phyloP scores from a whole-genome alignment of 1,140 invertebrate species.

The Laodelphax striatellus region DNA sequence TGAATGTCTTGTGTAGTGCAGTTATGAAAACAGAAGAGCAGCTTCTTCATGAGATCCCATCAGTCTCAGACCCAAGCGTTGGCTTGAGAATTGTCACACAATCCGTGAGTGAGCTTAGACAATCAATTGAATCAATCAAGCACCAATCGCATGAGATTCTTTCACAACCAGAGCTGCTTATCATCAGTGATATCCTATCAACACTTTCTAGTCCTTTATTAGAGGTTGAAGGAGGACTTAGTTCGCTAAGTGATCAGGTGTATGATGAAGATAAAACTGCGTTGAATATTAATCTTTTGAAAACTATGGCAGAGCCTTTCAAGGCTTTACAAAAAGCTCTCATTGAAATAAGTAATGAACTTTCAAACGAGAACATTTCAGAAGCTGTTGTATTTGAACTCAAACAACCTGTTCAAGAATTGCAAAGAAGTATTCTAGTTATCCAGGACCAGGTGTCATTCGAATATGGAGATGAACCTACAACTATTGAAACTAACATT shows the following conservation, averaged over 20 bases:
- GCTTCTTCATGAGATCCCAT: slow-evolving; percentile 11
- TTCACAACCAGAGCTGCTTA: background rate
- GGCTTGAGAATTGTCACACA: slow-evolving; percentile 18
- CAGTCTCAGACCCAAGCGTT: slow-evolving; percentile 16
- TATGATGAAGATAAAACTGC: slow-evolving; percentile 18
- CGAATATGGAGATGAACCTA: slow-evolving; percentile 23
- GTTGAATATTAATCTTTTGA: slow-evolving; percentile 19
- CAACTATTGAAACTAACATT: slow-evolving; percentile 22
- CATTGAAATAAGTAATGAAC: slow-evolving; percentile 15
- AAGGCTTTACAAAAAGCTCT: slow-evolving; percentile 24
- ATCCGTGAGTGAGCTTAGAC: slow-evolving; percentile 19
- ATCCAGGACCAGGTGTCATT: slow-evolving; percentile 25
- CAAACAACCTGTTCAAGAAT: slow-evolving; percentile 21
- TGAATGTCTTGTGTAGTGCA: slow-evolving; percentile 18
- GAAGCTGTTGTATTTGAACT: slow-evolving; percentile 14
- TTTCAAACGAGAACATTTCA: slow-evolving; percentile 11
- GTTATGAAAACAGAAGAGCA: slow-evolving; percentile 21
- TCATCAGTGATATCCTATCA: slow-evolving; percentile 6
- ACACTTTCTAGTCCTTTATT: slow-evolving; percentile 16
- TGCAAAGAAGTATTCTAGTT: slow-evolving; percentile 21
- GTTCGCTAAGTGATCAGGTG: slow-evolving; percentile 16
- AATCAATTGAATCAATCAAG: slow-evolving; percentile 8
- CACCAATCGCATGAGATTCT: background rate
- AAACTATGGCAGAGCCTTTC: slow-evolving; percentile 21
- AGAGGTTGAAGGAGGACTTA: slow-evolving; percentile 17